phyloP scores from a whole-genome alignment of 2,888 invertebrate species.

The Caenorhabditis zanzibari region DNA sequence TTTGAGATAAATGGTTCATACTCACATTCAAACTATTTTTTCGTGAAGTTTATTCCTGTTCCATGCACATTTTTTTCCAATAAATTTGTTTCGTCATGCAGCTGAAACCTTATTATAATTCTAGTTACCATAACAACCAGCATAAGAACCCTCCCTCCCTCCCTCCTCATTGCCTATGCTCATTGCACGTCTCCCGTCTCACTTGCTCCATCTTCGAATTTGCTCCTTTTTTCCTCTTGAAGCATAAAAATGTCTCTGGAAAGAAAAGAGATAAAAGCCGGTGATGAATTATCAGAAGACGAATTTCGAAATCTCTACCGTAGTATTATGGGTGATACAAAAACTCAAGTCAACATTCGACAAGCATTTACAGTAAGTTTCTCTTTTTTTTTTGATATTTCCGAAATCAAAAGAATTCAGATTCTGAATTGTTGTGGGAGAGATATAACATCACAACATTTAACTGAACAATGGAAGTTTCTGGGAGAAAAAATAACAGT shows the following conservation, averaged over 20 bases:
- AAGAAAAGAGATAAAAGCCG: background rate
- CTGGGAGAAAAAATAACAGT: constrained; percentile 45
- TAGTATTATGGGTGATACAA: constrained; percentile 50
- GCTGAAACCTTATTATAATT: background rate
- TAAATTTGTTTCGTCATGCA: background rate
- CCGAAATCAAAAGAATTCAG: background rate
- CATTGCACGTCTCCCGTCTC: background rate
- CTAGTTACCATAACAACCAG: constrained; percentile 22
- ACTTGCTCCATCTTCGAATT: constrained; percentile 1
- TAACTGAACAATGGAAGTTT: constrained; percentile 42
- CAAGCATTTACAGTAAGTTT: constrained; percentile 56
- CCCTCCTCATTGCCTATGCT: background rate
- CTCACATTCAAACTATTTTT: background rate
- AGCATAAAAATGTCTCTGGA: constrained; percentile 1
- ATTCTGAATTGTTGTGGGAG: constrained; percentile 50
- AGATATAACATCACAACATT: constrained; percentile 34
- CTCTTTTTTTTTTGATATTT: background rate
- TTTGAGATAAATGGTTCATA: background rate
- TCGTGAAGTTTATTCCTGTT: background rate
- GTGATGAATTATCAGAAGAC: constrained; percentile 12
- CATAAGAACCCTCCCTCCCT: background rate
- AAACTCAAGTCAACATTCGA: constrained; percentile 33
- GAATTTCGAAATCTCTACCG: constrained; percentile 45
- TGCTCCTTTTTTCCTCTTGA: background rate
- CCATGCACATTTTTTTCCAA: constrained; percentile 4